A percentile compares a stretch with the other conserved stretches of the same genome.
Evolutionary conservation across 1,140 invertebrate species (phyloP).

Genomic region (Leguminivora glycinivorella): DNA sequence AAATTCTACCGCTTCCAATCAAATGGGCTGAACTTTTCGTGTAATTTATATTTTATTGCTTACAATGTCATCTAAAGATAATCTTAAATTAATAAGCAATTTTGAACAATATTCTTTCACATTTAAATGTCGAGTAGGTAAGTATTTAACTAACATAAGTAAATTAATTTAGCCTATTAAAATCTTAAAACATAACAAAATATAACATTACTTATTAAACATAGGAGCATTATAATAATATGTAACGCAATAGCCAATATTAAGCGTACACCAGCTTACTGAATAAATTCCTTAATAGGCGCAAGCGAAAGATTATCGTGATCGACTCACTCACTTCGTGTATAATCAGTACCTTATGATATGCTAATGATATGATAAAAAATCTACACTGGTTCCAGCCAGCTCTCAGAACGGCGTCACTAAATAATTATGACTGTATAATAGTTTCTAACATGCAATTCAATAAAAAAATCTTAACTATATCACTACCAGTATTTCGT

Average conservation of each 20-base stretch:
- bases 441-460: constrained; percentile 64
- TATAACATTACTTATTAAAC: background rate
- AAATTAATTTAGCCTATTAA: constrained; percentile 12
- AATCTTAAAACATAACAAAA: constrained; percentile 26
- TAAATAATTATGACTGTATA: constrained; percentile 50
- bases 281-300: constrained; percentile 6
- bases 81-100: constrained; percentile 19
- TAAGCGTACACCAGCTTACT: constrained; percentile 3
- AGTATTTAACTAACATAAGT: background rate
- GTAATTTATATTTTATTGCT: constrained; percentile 51
- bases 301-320: constrained; percentile 15
- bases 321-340: background rate
- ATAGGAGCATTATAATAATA: background rate
- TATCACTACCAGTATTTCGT: constrained; percentile 69
- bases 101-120: background rate
- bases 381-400: constrained; percentile 69
- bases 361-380: constrained; percentile 76
- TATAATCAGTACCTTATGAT: constrained; percentile 60
- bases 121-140: background rate
- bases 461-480: constrained; percentile 62
- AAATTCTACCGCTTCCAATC: constrained; percentile 58
- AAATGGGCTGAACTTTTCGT: constrained; percentile 50
- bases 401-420: constrained; percentile 44
- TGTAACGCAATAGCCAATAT: constrained; percentile 19
- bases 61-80: constrained; percentile 24